A percentile compares a stretch with the other conserved stretches of the same genome.
phyloP scores from a whole-genome alignment of 2,888 invertebrate species.

The Aphodius sticticus region DNA sequence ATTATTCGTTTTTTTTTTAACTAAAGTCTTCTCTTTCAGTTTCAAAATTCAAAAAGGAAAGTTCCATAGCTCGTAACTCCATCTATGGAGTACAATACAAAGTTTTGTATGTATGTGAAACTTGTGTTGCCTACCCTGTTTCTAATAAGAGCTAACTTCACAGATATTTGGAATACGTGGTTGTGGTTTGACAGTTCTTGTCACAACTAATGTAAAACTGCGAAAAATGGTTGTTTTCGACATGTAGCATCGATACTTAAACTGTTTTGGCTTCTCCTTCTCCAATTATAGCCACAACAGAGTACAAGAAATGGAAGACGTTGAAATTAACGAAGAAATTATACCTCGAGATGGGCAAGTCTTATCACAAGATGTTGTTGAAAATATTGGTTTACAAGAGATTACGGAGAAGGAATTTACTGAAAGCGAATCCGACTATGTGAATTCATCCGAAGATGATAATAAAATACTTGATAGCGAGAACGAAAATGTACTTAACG shows the following conservation, averaged over 20 bases:
- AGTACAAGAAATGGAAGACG: neutral
- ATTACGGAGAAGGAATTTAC: neutral
- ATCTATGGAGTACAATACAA: too few species aligned
- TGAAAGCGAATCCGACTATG: slow-evolving; percentile 22
- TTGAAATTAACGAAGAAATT: neutral
- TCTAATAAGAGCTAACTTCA: neutral
- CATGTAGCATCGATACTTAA: neutral
- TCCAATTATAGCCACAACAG: neutral
- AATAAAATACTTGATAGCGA: slow-evolving; percentile 17
- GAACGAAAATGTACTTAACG: neutral
- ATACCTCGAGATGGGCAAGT: neutral
- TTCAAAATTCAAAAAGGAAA: too few species aligned
- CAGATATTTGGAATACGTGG: neutral
- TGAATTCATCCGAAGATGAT: slow-evolving; percentile 19
- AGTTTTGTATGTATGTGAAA: neutral
- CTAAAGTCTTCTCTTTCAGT: too few species aligned
- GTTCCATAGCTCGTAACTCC: too few species aligned
- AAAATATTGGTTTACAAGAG: neutral
- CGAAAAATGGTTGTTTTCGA: neutral
- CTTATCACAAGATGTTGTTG: neutral
- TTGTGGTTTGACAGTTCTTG: neutral
- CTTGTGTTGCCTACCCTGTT: neutral
- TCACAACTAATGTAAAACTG: neutral
- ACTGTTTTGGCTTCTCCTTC: neutral
- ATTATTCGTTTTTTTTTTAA: too few species aligned